Evolutionary conservation across 2,113 vertebrate genomes (phyloP).

Genomic region (Misgurnus anguillicaudatus): DNA sequence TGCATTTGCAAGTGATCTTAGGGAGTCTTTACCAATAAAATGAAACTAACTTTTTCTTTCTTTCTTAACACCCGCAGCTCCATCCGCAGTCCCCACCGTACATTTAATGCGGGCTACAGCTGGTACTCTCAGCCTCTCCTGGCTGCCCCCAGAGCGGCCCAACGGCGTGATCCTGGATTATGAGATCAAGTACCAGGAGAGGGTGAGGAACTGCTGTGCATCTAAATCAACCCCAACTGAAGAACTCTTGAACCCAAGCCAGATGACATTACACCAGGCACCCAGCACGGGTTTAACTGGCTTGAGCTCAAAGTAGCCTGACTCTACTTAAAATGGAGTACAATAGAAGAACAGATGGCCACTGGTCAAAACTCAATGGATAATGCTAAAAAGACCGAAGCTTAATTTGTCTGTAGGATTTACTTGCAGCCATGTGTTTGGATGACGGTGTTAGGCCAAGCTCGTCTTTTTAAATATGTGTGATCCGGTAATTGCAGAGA

Average conservation of each 20-base stretch:
- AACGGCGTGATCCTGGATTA: constrained; percentile 99
- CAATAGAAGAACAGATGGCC: constrained; percentile 53
- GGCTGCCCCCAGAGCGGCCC: constrained; percentile 93
- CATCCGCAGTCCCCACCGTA: constrained; percentile 90
- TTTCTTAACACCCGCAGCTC: constrained; percentile 74
- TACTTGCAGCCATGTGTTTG: constrained; percentile 15
- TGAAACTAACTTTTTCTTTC: neutral
- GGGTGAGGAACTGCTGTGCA: constrained; percentile 76
- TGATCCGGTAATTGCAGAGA: constrained; percentile 35
- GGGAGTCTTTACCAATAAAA: neutral
- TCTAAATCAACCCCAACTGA: constrained; percentile 19
- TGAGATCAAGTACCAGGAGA: constrained; percentile 97
- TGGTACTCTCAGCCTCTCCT: constrained; percentile 92
- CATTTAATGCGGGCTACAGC: constrained; percentile 91
- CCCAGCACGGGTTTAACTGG: constrained; percentile 40
- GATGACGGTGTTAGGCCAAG: neutral
- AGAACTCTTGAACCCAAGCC: constrained; percentile 41
- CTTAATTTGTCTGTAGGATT: constrained; percentile 33
- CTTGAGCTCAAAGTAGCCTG: constrained; percentile 39
- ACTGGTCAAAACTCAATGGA: constrained; percentile 43
- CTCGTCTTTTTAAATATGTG: constrained; percentile 15
- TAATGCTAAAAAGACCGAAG: constrained; percentile 45
- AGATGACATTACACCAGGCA: constrained; percentile 39
- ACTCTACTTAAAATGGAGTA: constrained; percentile 39
- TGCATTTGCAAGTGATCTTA: neutral